Conservation (phyloP, 2,797 vertebrate genomes). For the Micromesistius poutassou region DNA sequence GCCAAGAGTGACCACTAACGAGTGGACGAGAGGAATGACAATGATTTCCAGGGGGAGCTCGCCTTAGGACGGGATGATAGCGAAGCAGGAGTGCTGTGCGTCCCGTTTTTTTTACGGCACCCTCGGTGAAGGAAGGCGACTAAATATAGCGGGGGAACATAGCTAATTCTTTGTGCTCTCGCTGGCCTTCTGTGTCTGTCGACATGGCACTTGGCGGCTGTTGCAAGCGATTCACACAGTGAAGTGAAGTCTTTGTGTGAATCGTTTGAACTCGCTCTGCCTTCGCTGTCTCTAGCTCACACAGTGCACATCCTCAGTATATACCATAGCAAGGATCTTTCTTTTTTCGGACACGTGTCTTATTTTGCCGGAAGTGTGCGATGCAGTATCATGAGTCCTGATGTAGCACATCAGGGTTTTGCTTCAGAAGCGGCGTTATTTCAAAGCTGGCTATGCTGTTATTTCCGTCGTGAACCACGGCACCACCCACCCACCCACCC, state of each 20-base stretch:
- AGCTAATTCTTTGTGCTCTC: background rate
- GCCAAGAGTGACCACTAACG: background rate
- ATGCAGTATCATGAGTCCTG: background rate
- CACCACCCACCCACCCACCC: background rate
- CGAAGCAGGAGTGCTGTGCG: background rate
- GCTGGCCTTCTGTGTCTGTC: background rate
- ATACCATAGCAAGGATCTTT: background rate
- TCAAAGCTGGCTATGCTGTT: background rate
- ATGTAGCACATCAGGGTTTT: background rate
- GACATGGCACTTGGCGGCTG: background rate
- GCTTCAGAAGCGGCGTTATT: background rate
- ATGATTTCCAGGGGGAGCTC: background rate
- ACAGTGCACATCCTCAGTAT: background rate
- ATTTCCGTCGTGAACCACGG: background rate
- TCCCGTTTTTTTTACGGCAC: background rate
- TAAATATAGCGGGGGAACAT: background rate
- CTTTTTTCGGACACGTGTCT: background rate
- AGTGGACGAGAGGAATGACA: background rate
- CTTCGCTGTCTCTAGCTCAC: too few relatives aligned
- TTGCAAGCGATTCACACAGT: background rate
- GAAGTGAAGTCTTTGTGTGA: background rate
- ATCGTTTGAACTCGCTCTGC: background rate
- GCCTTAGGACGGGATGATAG: slow-evolving; percentile 23
- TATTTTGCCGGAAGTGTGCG: background rate
- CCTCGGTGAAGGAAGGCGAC: background rate